A percentile compares a stretch with the other conserved stretches of the same genome.
Conservation (phyloP, 2,888 invertebrate species). For the Terebella lapidaria region DNA sequence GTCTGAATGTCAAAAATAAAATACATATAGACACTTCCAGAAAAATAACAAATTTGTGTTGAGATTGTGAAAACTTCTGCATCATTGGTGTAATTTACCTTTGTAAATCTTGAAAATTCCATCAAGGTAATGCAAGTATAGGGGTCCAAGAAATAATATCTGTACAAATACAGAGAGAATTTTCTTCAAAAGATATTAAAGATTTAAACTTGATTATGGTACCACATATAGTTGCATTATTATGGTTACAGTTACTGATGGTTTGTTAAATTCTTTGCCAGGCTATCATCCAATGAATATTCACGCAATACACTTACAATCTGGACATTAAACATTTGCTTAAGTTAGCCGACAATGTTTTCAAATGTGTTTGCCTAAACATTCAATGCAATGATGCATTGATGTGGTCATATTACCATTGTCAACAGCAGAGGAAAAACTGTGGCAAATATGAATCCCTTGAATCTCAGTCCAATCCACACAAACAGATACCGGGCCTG, state of each 20-base stretch:
- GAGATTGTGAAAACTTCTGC: no score
- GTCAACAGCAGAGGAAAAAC: slow-evolving; percentile 68
- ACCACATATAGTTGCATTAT: neutral
- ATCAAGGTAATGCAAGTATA: slow-evolving; percentile 47
- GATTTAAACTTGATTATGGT: neutral
- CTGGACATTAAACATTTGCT: neutral
- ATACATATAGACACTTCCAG: no score
- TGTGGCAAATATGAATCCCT: slow-evolving; percentile 70
- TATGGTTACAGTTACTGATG: no score
- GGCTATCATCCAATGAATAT: no score
- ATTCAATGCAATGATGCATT: neutral
- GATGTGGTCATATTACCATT: slow-evolving; percentile 35
- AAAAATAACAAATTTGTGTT: no score
- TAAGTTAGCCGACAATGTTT: neutral
- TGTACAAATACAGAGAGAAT: slow-evolving; percentile 21
- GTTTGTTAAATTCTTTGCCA: no score
- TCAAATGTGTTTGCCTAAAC: neutral
- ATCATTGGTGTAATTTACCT: slow-evolving; percentile 29
- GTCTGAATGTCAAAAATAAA: no score
- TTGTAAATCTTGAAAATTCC: slow-evolving; percentile 45
- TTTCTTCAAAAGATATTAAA: neutral
- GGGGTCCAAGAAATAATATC: slow-evolving; percentile 48
- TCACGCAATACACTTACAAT: no score
- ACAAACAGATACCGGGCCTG: slow-evolving; percentile 40
- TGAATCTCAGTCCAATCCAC: slow-evolving; percentile 67